A percentile compares a stretch with the other conserved stretches of the same genome.
Conservation (phyloP, 2,797 vertebrate species). For the Trematomus bernacchii region DNA sequence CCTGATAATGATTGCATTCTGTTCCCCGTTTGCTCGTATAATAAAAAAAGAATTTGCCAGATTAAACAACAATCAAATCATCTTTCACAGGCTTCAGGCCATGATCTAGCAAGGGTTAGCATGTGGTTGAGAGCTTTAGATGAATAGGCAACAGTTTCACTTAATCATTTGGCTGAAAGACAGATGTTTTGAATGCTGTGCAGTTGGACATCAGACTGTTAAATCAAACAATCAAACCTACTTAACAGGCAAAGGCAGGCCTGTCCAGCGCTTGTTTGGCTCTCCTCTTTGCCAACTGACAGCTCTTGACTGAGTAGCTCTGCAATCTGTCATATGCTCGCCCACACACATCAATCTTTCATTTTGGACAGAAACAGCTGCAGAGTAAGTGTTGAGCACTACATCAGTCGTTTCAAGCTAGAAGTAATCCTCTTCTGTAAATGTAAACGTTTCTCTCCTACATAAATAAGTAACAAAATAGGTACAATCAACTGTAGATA, state of each 20-base stretch:
- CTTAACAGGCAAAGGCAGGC: neutral
- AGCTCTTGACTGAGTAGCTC: slow-evolving; percentile 29
- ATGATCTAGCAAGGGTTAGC: neutral
- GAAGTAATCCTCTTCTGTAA: slow-evolving; percentile 2
- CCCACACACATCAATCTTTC: slow-evolving; percentile 47
- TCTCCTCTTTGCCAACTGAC: slow-evolving; percentile 23
- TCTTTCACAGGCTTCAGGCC: neutral
- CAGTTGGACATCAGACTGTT: slow-evolving; percentile 6
- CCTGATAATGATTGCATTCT: slow-evolving; percentile 6
- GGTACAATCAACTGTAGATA: neutral
- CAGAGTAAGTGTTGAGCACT: slow-evolving; percentile 9
- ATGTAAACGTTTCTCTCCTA: neutral
- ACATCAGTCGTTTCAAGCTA: slow-evolving; percentile 17
- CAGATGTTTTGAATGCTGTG: neutral
- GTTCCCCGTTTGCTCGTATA: neutral
- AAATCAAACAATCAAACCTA: slow-evolving; percentile 16
- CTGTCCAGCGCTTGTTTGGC: slow-evolving; percentile 11
- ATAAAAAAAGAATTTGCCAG: neutral
- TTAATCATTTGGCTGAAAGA: neutral
- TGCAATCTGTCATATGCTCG: slow-evolving; percentile 11
- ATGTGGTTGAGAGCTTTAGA: neutral
- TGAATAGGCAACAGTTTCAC: neutral
- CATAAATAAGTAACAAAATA: neutral
- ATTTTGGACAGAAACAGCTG: slow-evolving; percentile 36
- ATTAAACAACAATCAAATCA: neutral